Evolutionary conservation across 2,797 vertebrate species (phyloP).

Genomic region (Gouania willdenowi): DNA sequence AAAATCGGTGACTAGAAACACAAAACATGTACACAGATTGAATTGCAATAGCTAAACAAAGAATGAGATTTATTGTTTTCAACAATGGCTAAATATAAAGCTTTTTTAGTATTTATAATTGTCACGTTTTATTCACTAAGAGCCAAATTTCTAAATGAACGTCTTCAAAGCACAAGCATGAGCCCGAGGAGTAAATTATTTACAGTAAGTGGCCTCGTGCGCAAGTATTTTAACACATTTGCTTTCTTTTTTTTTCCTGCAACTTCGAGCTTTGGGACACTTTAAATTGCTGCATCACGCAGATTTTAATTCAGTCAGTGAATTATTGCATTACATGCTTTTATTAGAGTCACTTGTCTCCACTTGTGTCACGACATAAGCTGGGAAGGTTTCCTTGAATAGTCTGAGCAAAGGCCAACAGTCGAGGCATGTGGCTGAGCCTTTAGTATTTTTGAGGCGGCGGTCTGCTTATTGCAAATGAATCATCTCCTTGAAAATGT

Average conservation of each 20-base stretch:
- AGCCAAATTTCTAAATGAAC: no score
- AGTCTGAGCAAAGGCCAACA: conserved; percentile 18
- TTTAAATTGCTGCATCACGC: conserved; percentile 25
- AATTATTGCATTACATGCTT: conserved; percentile 60
- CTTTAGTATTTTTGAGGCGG: not conserved
- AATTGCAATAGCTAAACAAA: no score
- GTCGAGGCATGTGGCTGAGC: conserved; percentile 7
- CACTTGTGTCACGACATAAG: conserved; percentile 50
- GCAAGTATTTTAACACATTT: conserved; percentile 17
- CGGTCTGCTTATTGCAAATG: not conserved
- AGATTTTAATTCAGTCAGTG: conserved; percentile 47
- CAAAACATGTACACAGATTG: not conserved
- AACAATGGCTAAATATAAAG: no score
- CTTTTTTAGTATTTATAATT: no score
- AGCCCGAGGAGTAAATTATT: conserved; percentile 21
- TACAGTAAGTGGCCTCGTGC: conserved; percentile 25
- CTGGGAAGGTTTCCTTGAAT: conserved; percentile 22
- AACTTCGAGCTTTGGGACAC: conserved; percentile 21
- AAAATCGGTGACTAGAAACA: not conserved
- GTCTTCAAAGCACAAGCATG: conserved; percentile 8
- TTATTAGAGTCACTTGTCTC: conserved; percentile 70
- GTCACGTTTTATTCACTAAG: no score
- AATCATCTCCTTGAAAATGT: conserved; percentile 10
- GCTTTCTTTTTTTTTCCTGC: not conserved
- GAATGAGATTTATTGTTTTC: no score